A percentile compares a stretch with the other conserved stretches of the same genome.
These are phyloP conservation scores for Pantherophis alleghaniensis DNA, from an alignment of 2,797 vertebrate genomes.

Conservation along the genomic window DNA sequence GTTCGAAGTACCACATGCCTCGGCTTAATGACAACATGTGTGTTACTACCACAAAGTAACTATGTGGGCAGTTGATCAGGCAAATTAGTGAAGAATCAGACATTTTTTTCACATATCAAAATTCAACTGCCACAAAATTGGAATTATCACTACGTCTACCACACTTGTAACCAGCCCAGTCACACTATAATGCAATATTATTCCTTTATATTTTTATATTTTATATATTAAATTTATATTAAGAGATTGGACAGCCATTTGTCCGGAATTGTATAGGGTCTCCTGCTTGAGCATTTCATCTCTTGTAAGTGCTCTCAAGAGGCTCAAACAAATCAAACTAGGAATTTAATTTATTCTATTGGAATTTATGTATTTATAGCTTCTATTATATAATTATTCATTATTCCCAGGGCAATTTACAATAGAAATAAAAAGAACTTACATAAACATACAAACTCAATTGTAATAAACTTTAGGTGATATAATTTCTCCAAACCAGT, in stretches of 20 bases:
- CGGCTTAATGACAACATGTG: not conserved
- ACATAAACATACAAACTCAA: not conserved
- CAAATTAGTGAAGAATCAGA: too few species aligned
- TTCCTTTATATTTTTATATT: not conserved
- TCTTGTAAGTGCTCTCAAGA: not conserved
- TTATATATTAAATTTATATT: too few species aligned
- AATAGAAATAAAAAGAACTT: not conserved
- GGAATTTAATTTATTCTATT: not conserved
- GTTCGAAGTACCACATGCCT: too few species aligned
- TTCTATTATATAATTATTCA: not conserved
- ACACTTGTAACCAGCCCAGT: not conserved
- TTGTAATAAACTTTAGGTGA: not conserved
- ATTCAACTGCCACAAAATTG: not conserved
- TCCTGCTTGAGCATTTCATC: not conserved
- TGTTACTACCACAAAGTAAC: not conserved
- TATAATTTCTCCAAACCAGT: not conserved
- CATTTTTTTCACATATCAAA: not conserved
- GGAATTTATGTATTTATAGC: not conserved
- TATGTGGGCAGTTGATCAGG: too few species aligned
- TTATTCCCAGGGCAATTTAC: not conserved
- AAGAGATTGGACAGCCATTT: too few species aligned
- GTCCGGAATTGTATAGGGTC: too few species aligned
- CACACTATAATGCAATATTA: not conserved
- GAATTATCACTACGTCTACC: not conserved
- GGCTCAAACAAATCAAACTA: not conserved